Conservation (phyloP, 2,113 vertebrate genomes). For the Chaetodon auriga region DNA sequence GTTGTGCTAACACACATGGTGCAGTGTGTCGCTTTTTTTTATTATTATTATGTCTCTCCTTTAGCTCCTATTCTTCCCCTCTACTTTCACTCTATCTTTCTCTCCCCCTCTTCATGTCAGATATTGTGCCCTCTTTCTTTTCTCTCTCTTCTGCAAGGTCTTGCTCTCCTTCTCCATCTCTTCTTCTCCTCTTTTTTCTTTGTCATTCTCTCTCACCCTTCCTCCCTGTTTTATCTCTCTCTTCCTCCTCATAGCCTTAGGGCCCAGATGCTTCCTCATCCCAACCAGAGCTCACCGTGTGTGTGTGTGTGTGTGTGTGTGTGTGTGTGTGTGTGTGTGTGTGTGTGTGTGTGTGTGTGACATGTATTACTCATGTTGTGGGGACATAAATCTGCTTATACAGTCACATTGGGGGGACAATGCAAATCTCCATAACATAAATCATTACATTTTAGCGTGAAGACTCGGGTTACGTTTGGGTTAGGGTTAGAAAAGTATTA, state of each 20-base stretch:
- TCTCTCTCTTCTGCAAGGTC: constrained; percentile 4
- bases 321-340: constrained; percentile 38
- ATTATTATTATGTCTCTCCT: background rate
- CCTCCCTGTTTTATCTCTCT: constrained; percentile 6
- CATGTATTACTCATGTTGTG: no score
- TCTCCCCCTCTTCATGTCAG: background rate
- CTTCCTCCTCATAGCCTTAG: constrained; percentile 30
- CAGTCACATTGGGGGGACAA: no score
- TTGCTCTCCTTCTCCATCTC: background rate
- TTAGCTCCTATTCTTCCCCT: background rate
- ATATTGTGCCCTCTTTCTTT: background rate
- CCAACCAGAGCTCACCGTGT: constrained; percentile 11
- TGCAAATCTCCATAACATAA: no score
- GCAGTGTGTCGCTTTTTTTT: background rate
- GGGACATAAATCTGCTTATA: no score
- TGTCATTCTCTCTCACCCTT: constrained; percentile 2
- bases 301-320: constrained; percentile 11
- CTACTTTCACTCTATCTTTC: background rate
- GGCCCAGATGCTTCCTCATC: constrained; percentile 12
- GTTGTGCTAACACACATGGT: no score
- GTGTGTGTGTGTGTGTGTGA: constrained; percentile 30
- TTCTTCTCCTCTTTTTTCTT: background rate
- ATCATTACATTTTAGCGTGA: no score
- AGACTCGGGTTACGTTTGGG: no score
- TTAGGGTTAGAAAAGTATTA: no score